Conservation (phyloP, 1,140 invertebrate species). For the Pogonus chalceus region DNA sequence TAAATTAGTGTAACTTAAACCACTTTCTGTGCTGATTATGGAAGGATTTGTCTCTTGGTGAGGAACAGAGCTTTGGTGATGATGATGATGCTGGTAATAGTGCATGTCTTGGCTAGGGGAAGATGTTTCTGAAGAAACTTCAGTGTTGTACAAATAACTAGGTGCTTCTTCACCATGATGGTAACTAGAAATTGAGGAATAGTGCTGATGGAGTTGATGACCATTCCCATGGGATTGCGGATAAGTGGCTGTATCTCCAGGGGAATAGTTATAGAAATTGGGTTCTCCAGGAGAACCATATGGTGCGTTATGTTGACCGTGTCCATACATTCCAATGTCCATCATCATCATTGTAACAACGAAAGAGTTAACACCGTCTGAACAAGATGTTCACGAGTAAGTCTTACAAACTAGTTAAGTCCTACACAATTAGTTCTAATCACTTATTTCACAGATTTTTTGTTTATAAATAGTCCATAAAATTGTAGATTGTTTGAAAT, state of each 20-base stretch:
- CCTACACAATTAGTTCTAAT: no score
- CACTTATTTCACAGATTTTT: no score
- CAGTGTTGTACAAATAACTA: conserved; percentile 22
- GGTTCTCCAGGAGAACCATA: conserved; percentile 35
- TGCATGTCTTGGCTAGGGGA: conserved; percentile 28
- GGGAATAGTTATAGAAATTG: conserved; percentile 40
- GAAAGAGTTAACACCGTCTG: conserved; percentile 7
- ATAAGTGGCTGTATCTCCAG: conserved; percentile 13
- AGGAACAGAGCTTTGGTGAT: conserved; percentile 29
- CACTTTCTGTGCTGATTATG: conserved; percentile 74
- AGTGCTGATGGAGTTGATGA: conserved; percentile 33
- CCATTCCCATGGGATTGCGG: conserved; percentile 14
- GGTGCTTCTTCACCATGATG: conserved; percentile 24
- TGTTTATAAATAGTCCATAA: no score
- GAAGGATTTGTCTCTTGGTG: conserved; percentile 40
- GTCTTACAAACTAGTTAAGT: no score
- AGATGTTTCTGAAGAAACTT: conserved; percentile 23
- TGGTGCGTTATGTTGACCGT: conserved; percentile 34
- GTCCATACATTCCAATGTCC: conserved; percentile 62
- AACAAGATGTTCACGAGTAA: no score
- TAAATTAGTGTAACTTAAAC: conserved; percentile 81
- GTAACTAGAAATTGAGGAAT: conserved; percentile 25
- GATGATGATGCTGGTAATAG: conserved; percentile 31
- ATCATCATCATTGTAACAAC: conserved; percentile 51
- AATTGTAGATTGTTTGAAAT: no score